Percentiles rank a stretch among this genome's conserved stretches.
phyloP scores from a whole-genome alignment of 1,140 invertebrate genomes.

The Drosophila lowei region DNA sequence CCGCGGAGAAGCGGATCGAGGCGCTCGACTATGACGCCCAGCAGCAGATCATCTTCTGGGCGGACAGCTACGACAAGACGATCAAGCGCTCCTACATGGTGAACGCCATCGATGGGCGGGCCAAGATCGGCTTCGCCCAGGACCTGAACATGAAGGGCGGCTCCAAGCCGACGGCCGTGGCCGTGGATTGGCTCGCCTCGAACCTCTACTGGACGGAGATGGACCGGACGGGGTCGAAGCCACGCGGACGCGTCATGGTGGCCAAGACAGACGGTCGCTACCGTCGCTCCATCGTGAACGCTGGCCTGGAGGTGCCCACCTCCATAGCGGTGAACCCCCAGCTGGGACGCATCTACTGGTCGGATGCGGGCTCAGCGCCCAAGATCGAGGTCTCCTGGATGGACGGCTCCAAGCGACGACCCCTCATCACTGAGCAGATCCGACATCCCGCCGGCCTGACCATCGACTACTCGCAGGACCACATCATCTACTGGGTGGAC shows the following conservation, averaged over 20 bases:
- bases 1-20: slow-evolving; percentile 92
- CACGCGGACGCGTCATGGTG: slow-evolving; percentile 91
- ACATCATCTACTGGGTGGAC: slow-evolving; percentile 97
- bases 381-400: slow-evolving; percentile 97
- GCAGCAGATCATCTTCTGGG: slow-evolving; percentile 95
- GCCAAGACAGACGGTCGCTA: slow-evolving; percentile 95
- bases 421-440: slow-evolving; percentile 91
- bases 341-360: slow-evolving; percentile 93
- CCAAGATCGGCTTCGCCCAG: slow-evolving; percentile 93
- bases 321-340: slow-evolving; percentile 95
- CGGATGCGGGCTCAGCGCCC: slow-evolving; percentile 92
- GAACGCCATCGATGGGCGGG: slow-evolving; percentile 89
- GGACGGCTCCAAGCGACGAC: slow-evolving; percentile 94
- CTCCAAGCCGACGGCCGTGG: slow-evolving; percentile 91
- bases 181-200: slow-evolving; percentile 95
- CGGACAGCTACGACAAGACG: slow-evolving; percentile 93
- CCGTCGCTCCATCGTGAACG: slow-evolving; percentile 88
- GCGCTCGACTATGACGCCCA: slow-evolving; percentile 94
- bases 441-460: slow-evolving; percentile 93
- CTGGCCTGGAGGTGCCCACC: slow-evolving; percentile 91
- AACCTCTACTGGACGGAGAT: slow-evolving; percentile 98
- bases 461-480: slow-evolving; percentile 95
- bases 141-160: slow-evolving; percentile 92
- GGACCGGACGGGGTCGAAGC: slow-evolving; percentile 89
- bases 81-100: slow-evolving; percentile 96